Conservation (phyloP, 2,113 vertebrate species). For the Engraulis encrasicolus region DNA sequence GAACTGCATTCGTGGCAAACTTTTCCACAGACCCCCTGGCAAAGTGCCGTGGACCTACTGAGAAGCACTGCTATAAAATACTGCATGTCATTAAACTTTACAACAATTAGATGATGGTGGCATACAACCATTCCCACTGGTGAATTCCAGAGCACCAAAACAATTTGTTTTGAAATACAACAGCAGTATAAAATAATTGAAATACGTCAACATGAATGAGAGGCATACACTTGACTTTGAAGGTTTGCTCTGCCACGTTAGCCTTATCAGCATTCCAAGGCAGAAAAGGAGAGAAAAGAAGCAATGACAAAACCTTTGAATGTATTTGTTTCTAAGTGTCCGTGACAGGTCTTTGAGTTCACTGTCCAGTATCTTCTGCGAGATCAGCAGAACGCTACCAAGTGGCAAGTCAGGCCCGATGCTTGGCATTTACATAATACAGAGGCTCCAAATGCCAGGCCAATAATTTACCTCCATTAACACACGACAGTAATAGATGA, state of each 20-base stretch:
- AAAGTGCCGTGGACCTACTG: too few relatives aligned
- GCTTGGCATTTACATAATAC: background rate
- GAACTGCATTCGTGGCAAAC: too few relatives aligned
- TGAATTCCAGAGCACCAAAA: background rate
- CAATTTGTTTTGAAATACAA: background rate
- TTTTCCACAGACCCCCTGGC: too few relatives aligned
- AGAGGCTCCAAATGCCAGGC: background rate
- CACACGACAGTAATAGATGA: background rate
- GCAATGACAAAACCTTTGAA: background rate
- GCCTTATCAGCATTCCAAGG: background rate
- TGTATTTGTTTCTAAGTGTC: background rate
- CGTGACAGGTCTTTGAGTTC: background rate
- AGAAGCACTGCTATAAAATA: too few relatives aligned
- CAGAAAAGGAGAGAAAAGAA: background rate
- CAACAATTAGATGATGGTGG: background rate
- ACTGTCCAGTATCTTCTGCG: background rate
- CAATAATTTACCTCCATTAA: conserved; percentile 36
- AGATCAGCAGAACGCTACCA: background rate
- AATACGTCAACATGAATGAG: background rate
- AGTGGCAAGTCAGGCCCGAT: background rate
- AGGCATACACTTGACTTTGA: background rate
- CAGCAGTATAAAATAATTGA: too few relatives aligned
- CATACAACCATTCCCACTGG: background rate
- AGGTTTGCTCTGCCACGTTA: background rate
- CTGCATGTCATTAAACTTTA: conserved; percentile 4